phyloP scores from a whole-genome alignment of 2,113 vertebrate genomes.

The Archocentrus centrarchus region DNA sequence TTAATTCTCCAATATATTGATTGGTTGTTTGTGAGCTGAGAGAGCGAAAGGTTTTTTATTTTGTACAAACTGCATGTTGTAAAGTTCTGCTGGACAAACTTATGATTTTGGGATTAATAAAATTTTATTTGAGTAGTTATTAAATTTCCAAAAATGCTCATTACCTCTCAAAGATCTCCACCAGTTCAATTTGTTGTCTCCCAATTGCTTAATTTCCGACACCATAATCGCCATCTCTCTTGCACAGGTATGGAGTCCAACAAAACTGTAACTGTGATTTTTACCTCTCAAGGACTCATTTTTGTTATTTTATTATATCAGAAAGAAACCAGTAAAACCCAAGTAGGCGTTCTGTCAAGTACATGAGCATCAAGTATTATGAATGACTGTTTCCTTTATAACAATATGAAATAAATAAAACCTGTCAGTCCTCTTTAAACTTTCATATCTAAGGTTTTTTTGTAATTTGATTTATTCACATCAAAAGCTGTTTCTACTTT shows the following conservation, averaged over 20 bases:
- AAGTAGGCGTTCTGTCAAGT: not conserved
- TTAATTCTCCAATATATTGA: not conserved
- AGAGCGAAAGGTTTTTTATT: not conserved
- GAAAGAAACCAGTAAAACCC: not conserved
- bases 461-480: not conserved
- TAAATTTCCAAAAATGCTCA: not conserved
- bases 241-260: not conserved
- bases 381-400: not conserved
- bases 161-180: not conserved
- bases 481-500: not conserved
- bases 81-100: not conserved
- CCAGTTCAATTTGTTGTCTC: not conserved
- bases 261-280: not conserved
- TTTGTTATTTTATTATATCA: not conserved
- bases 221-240: not conserved
- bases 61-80: not conserved
- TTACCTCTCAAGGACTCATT: not conserved
- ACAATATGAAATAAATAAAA: slow-evolving; percentile 10
- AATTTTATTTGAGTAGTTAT: not conserved
- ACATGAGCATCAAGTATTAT: not conserved
- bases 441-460: not conserved
- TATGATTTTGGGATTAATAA: not conserved
- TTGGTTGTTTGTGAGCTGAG: not conserved
- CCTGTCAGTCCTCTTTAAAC: not conserved
- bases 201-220: not conserved